These are phyloP conservation scores for Heliconius hermathena DNA, from an alignment of 1,140 invertebrate species.

Conservation along the genomic window DNA sequence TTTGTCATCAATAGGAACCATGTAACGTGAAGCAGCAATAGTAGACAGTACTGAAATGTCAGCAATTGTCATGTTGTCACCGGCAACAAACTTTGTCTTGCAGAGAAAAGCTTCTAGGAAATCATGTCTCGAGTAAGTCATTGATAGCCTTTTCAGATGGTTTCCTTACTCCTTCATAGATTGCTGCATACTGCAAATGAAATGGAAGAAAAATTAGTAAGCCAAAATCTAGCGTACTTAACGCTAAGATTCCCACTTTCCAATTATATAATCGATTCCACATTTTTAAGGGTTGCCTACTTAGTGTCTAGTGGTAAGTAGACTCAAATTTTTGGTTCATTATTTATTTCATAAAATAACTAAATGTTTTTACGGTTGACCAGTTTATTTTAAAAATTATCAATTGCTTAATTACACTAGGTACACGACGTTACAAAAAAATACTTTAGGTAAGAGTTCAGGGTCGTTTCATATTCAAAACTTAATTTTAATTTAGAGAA, in stretches of 20 bases:
- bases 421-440: not conserved
- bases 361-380: no score
- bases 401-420: not conserved
- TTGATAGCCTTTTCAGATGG: conserved; percentile 83
- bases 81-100: conserved; percentile 80
- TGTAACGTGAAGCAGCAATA: conserved; percentile 34
- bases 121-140: conserved; percentile 81
- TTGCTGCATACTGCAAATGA: conserved; percentile 39
- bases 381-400: not conserved
- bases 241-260: no score
- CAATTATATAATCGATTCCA: no score
- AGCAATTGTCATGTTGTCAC: conserved; percentile 51
- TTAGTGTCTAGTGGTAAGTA: no score
- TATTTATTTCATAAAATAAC: no score
- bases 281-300: no score
- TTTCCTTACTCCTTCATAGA: conserved; percentile 41
- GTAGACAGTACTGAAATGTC: conserved; percentile 49
- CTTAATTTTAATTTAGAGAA: not conserved
- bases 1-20: conserved; percentile 45
- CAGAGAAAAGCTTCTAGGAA: conserved; percentile 85
- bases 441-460: not conserved
- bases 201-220: not conserved
- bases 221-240: no score
- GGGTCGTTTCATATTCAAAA: not conserved
- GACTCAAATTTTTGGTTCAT: no score